phyloP scores from a whole-genome alignment of 1,140 invertebrate genomes.

The Cyclargus thomasi region DNA sequence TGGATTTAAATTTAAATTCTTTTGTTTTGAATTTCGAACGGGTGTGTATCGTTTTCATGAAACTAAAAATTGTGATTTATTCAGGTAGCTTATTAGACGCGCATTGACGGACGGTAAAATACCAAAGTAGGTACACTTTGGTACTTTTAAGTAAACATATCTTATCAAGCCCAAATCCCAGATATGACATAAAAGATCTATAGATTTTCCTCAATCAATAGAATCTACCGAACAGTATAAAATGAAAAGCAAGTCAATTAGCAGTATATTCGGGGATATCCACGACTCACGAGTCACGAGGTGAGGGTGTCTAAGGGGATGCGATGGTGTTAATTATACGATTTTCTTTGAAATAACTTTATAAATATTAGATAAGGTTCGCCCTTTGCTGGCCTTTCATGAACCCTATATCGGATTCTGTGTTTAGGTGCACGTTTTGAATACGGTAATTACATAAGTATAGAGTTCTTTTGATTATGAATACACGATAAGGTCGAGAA shows the following conservation, averaged over 20 bases:
- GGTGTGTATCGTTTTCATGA: too few species aligned
- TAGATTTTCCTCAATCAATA: too few species aligned
- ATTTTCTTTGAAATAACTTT: conserved; percentile 73
- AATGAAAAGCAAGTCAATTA: conserved; percentile 1
- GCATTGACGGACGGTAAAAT: too few species aligned
- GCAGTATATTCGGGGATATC: not conserved
- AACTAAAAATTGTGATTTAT: too few species aligned
- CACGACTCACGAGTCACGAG: conserved; percentile 10
- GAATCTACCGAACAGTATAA: too few species aligned
- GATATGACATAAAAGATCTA: too few species aligned
- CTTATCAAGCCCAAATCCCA: too few species aligned
- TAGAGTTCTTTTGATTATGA: not conserved
- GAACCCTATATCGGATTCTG: conserved; percentile 33
- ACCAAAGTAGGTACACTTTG: too few species aligned
- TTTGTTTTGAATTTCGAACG: not conserved
- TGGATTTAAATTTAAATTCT: conserved; percentile 11
- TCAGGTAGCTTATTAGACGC: too few species aligned
- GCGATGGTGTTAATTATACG: conserved; percentile 66
- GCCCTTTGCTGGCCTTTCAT: conserved; percentile 48
- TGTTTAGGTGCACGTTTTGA: conserved; percentile 6
- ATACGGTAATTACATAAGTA: not conserved
- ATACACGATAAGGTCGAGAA: not conserved
- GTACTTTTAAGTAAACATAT: too few species aligned
- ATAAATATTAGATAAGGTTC: conserved; percentile 71
- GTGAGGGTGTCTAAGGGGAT: conserved; percentile 35